These are phyloP conservation scores for Laspeyria flexula DNA, from an alignment of 2,888 invertebrate genomes.

Conservation along the genomic window DNA sequence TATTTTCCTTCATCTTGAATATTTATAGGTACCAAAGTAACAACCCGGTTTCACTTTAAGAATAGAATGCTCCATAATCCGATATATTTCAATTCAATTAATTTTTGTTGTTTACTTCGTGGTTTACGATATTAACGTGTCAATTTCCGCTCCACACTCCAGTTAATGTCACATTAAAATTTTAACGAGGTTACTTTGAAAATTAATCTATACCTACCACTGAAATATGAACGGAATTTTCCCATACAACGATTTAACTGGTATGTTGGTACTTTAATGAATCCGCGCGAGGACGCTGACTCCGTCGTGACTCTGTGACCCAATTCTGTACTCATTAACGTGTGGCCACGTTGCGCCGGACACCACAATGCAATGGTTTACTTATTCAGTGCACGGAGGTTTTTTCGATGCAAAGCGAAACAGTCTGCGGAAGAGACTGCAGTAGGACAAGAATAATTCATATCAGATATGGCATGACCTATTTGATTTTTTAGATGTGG, in stretches of 20 bases:
- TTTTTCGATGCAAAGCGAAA: conserved; percentile 44
- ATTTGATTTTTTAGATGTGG: neutral
- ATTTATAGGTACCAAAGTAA: too few relatives aligned
- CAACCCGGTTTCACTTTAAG: too few relatives aligned
- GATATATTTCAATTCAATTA: neutral
- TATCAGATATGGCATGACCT: conserved; percentile 23
- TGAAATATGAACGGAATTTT: conserved; percentile 30
- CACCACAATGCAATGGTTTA: conserved; percentile 68
- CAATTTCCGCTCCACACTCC: neutral
- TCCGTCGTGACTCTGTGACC: conserved; percentile 58
- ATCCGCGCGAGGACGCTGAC: conserved; percentile 45
- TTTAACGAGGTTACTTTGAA: conserved; percentile 15
- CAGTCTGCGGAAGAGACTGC: conserved; percentile 30
- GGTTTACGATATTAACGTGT: neutral
- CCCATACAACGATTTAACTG: conserved; percentile 34
- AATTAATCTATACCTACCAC: conserved; percentile 21
- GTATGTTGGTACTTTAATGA: conserved; percentile 33
- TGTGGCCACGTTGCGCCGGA: conserved; percentile 67
- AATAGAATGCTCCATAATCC: too few relatives aligned
- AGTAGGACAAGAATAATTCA: conserved; percentile 38
- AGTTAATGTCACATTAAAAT: conserved; percentile 12
- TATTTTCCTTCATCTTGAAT: too few relatives aligned
- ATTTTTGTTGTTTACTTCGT: neutral
- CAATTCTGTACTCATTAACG: conserved; percentile 74
- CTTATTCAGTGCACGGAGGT: conserved; percentile 59